These are phyloP conservation scores for Morpho deidamia DNA, from an alignment of 2,888 invertebrate species.

Conservation along the genomic window DNA sequence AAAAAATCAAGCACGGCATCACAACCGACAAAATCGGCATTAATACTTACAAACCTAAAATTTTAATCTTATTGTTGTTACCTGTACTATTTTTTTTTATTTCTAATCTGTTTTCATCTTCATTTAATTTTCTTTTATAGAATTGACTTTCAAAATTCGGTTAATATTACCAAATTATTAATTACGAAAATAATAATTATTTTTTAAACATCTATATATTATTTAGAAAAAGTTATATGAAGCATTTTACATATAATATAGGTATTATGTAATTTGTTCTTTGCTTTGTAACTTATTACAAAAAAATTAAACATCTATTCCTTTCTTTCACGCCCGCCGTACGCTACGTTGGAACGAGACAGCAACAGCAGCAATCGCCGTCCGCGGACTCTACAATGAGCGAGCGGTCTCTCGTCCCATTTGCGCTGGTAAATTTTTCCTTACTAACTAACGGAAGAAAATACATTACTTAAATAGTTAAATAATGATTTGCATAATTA, in stretches of 20 bases:
- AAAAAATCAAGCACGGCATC: too few relatives aligned
- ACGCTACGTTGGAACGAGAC: conserved; percentile 41
- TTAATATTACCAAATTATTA: not conserved
- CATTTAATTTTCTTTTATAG: too few relatives aligned
- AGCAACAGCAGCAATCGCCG: conserved; percentile 73
- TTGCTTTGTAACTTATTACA: not conserved
- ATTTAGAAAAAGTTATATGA: not conserved
- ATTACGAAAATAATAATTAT: not conserved
- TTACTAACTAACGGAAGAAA: too few relatives aligned
- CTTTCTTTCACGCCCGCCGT: conserved; percentile 51
- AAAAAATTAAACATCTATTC: conserved; percentile 7
- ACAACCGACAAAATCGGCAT: too few relatives aligned
- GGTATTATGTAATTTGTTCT: not conserved
- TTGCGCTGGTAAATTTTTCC: conserved; percentile 77
- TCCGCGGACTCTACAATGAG: conserved; percentile 76
- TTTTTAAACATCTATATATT: not conserved
- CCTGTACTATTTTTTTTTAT: too few relatives aligned
- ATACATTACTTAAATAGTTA: not conserved
- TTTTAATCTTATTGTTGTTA: too few relatives aligned
- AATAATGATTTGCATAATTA: not conserved
- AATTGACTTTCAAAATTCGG: too few relatives aligned
- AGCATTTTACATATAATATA: too few relatives aligned
- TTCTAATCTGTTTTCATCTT: too few relatives aligned
- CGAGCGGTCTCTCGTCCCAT: conserved; percentile 71
- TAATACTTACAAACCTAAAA: too few relatives aligned